Percentiles rank a stretch among this genome's conserved stretches.
Conservation (phyloP, 30 jellyfish, hydroid and myxozoan genomes). For the Hydractinia symbiolongicarpus region DNA sequence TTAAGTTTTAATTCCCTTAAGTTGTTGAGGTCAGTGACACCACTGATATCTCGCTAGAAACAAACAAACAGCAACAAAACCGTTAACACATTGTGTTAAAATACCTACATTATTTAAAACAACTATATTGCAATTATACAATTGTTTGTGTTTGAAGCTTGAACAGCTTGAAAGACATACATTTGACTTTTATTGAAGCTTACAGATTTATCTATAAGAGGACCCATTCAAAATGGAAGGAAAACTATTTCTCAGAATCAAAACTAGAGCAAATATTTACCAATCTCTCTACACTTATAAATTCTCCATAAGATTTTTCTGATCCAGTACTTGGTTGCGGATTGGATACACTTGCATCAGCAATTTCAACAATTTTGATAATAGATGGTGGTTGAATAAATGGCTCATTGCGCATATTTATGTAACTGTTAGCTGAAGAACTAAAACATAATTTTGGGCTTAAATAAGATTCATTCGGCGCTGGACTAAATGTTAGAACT, state of each 20-base stretch:
- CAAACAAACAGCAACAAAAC: neutral
- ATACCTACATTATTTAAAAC: too few species aligned
- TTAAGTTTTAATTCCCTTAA: slow-evolving; percentile 43
- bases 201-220: too few species aligned
- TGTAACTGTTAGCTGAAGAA: neutral
- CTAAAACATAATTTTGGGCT: neutral
- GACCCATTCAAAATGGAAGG: neutral
- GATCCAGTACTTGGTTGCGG: slow-evolving; percentile 60
- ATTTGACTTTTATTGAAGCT: too few species aligned
- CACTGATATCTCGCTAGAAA: slow-evolving; percentile 52
- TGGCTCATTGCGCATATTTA: neutral
- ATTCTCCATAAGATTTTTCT: slow-evolving; percentile 47
- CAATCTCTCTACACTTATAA: slow-evolving; percentile 46
- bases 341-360: slow-evolving; percentile 70
- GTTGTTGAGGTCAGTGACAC: slow-evolving; percentile 46
- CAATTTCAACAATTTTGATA: slow-evolving; percentile 54
- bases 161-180: too few species aligned
- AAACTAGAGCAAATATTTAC: slow-evolving; percentile 27
- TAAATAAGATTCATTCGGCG: too few species aligned
- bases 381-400: slow-evolving; percentile 35
- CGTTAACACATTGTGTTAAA: too few species aligned
- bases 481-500: too few species aligned
- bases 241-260: neutral
- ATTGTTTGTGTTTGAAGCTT: too few species aligned
- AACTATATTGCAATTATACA: too few species aligned